Evolutionary conservation across 2,113 vertebrate species (phyloP), one percentile per base, ranked within the genome.

Genomic region (Xiphorhynchus elegans): DNA sequence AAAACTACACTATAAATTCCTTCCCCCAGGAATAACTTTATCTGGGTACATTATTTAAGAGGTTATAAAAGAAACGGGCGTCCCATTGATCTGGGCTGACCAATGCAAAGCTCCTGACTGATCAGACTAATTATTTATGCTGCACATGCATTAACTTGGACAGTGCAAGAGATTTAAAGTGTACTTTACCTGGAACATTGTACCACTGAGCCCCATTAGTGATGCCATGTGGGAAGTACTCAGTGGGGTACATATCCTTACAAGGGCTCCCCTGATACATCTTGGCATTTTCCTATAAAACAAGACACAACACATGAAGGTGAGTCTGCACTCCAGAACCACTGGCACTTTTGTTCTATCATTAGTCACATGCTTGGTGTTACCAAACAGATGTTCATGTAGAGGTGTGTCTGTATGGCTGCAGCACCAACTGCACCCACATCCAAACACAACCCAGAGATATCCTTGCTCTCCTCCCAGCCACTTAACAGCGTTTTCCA

Each of bases 121-220:
- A 68, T 19, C 39, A 94, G 70, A 66, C 5, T 42, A 21, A 63
- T 60, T 82, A 68, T 67, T 74, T 46, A 39, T 33, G 42, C 18
- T 62, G 75, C 75, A 70, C 18, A 7, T 21, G 13, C 28, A 33
- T 50, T 59, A 73, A 85, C 26, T 9, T 59, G 67, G 24, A 49
- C 20, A 79, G 40, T 6, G 8, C 46, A 59, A 73, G 64, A 86
- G 56, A 72, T 24, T 77, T 33, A 23, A 72, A 44, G n/a, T 46
- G n/a, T 63, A 11, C 70, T 97, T 97, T 97, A 99, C 99, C 99
- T 95, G 99, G 97, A 67, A 99, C 98, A 6, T 98, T 99, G 98
- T 99, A 99, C 99, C 99, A 99, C 63, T 97, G 96, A 69, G 99
- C 99, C n/a, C 99, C 99, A 2, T 99, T 99, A 69, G 99, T 99